Conservation (phyloP, 2,888 invertebrate species). For the Mythimna pallens region DNA sequence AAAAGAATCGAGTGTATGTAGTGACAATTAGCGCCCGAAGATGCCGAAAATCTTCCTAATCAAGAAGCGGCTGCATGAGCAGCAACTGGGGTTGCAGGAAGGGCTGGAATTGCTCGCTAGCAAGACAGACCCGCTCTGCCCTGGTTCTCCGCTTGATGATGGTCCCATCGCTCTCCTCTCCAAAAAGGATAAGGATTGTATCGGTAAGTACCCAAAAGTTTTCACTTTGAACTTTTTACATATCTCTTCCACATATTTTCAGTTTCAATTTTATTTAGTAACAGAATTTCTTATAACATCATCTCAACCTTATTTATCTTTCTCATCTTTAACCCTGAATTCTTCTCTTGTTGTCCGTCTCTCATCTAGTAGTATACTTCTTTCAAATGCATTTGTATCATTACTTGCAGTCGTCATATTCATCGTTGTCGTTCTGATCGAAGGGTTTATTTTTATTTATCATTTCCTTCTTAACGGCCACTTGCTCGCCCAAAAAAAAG, state of each 20-base stretch:
- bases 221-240: background rate
- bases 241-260: background rate
- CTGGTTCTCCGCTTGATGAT: constrained; percentile 90
- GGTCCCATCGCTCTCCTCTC: constrained; percentile 92
- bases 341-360: constrained; percentile 42
- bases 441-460: constrained; percentile 76
- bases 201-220: constrained; percentile 76
- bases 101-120: constrained; percentile 93
- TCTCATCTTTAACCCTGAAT: constrained; percentile 5
- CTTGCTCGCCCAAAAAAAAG: constrained; percentile 82
- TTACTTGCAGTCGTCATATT: constrained; percentile 47
- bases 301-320: constrained; percentile 37
- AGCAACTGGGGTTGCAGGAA: constrained; percentile 96
- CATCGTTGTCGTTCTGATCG: constrained; percentile 63
- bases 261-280: constrained; percentile 2
- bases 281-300: background rate
- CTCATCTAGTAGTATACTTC: constrained; percentile 46
- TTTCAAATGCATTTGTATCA: constrained; percentile 25
- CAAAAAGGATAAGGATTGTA: constrained; percentile 84
- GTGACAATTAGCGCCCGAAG: constrained; percentile 82
- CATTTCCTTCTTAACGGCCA: constrained; percentile 86
- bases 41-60: constrained; percentile 98
- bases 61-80: constrained; percentile 97
- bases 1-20: constrained; percentile 87
- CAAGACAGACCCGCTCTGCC: constrained; percentile 92